phyloP scores from a whole-genome alignment of 2,113 vertebrate species.

The Formicarius rufipectus region DNA sequence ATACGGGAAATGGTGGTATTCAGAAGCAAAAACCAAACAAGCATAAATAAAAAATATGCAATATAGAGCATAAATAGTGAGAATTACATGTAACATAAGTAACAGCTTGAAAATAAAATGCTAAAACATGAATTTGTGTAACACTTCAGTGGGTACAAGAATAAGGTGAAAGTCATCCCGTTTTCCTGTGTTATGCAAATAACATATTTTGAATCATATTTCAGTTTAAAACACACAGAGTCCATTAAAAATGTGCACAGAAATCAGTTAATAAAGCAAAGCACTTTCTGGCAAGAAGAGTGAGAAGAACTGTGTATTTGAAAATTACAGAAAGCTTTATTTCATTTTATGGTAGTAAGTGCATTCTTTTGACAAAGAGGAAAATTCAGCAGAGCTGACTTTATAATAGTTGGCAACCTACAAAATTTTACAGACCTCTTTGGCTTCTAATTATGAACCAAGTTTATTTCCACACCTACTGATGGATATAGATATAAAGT shows the following conservation, averaged over 20 bases:
- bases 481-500: neutral
- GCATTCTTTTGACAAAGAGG: neutral
- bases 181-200: neutral
- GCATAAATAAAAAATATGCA: neutral
- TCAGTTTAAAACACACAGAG: neutral
- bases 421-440: neutral
- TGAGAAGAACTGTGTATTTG: neutral
- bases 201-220: neutral
- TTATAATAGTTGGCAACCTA: neutral
- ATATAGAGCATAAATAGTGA: neutral
- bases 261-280: neutral
- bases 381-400: neutral
- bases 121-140: neutral
- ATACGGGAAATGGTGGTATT: fast-evolving
- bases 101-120: neutral
- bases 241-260: neutral
- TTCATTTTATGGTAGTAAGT: neutral
- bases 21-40: neutral
- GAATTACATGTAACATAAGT: neutral
- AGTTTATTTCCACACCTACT: neutral
- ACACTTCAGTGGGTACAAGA: neutral
- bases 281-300: neutral
- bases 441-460: neutral
- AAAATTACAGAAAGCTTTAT: neutral
- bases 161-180: neutral